Evolutionary conservation across 1,140 invertebrate species (phyloP).

Genomic region (Nomia melanderi): DNA sequence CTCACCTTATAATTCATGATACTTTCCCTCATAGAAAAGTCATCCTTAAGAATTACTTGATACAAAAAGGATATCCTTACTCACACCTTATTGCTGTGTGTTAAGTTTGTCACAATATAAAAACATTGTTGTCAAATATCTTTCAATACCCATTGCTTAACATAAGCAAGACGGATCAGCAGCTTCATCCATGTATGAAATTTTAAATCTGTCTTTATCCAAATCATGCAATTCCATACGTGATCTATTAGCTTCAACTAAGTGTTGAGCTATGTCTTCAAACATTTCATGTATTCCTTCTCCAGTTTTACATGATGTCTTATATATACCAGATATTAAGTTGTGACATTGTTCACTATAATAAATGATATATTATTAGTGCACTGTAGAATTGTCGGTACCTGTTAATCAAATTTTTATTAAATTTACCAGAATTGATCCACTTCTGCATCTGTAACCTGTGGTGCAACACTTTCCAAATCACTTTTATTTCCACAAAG

Average conservation of each 20-base stretch:
- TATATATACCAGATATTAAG: conserved; percentile 92
- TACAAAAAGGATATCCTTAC: conserved; percentile 33
- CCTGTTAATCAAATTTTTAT: background rate
- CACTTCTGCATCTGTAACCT: conserved; percentile 93
- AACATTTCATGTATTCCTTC: conserved; percentile 95
- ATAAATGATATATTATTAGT: conserved; percentile 37
- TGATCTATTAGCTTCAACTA: conserved; percentile 90
- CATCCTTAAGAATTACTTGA: conserved; percentile 21
- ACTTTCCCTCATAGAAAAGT: conserved; percentile 51
- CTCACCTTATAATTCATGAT: background rate
- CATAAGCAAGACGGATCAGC: conserved; percentile 86
- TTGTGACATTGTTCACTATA: conserved; percentile 95
- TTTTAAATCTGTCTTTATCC: conserved; percentile 90
- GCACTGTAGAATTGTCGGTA: background rate
- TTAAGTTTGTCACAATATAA: conserved; percentile 25
- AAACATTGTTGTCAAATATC: conserved; percentile 21
- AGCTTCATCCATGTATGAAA: conserved; percentile 84
- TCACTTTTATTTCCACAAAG: conserved; percentile 95
- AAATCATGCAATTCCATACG: conserved; percentile 90
- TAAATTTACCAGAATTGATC: conserved; percentile 90
- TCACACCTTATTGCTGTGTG: conserved; percentile 10
- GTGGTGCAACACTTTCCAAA: conserved; percentile 85
- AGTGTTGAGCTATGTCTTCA: conserved; percentile 89
- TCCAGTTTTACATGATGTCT: conserved; percentile 94
- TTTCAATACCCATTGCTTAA: conserved; percentile 71